Evolutionary conservation across 2,888 invertebrate genomes (phyloP).

Genomic region (Drosophila yooni): DNA sequence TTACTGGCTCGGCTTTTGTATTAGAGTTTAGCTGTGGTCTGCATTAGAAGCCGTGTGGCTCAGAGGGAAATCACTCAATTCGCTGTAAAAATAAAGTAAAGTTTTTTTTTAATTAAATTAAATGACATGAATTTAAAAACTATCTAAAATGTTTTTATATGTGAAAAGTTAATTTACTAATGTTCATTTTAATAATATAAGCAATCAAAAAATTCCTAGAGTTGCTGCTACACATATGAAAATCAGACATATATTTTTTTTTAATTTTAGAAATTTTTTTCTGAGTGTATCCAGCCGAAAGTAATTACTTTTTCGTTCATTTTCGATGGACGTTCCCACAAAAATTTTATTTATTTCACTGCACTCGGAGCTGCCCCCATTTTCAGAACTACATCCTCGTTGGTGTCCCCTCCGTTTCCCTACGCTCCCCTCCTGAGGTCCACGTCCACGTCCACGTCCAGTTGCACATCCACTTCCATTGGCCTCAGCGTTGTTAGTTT

Average conservation of each 20-base stretch:
- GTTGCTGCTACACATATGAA: not conserved
- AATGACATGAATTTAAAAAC: not conserved
- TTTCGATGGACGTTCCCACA: slow-evolving; percentile 70
- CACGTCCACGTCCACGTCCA: slow-evolving; percentile 25
- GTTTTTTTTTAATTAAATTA: not conserved
- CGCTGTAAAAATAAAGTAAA: not conserved
- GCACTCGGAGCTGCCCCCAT: slow-evolving; percentile 59
- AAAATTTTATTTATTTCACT: slow-evolving; percentile 75
- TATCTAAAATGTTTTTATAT: not conserved
- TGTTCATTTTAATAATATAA: not conserved
- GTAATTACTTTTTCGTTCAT: slow-evolving; percentile 81
- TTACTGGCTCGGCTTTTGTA: too few relatives aligned
- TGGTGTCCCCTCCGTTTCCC: slow-evolving; percentile 18
- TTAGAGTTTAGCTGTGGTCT: too few relatives aligned
- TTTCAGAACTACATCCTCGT: slow-evolving; percentile 25
- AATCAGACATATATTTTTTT: not conserved
- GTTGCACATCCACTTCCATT: slow-evolving; percentile 4
- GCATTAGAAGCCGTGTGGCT: too few relatives aligned
- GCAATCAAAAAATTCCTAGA: not conserved
- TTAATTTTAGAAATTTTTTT: not conserved
- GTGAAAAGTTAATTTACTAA: not conserved
- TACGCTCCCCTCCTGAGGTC: not conserved
- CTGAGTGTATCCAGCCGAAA: slow-evolving; percentile 46
- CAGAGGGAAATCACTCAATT: not conserved
- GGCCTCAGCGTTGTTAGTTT: slow-evolving; percentile 64